These are phyloP conservation scores for Hedychridium roseum DNA, from an alignment of 2,888 invertebrate genomes.

Conservation along the genomic window DNA sequence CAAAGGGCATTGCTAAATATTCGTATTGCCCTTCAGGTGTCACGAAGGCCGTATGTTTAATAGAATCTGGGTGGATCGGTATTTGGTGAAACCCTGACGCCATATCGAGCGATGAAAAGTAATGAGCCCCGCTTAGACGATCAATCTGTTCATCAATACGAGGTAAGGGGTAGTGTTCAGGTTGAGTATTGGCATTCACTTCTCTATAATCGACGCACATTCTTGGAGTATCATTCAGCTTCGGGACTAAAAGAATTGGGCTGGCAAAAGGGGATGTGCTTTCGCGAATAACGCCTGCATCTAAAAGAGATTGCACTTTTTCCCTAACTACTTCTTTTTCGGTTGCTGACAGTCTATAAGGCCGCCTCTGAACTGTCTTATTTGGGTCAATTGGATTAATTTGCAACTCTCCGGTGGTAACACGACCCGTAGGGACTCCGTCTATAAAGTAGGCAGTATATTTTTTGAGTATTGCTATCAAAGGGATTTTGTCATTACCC, in stretches of 20 bases:
- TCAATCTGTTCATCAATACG: conserved; percentile 21
- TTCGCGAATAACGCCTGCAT: conserved; percentile 9
- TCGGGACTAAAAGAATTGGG: conserved; percentile 3
- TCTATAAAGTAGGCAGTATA: background rate
- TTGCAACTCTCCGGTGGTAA: background rate
- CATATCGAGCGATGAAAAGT: conserved; percentile 44
- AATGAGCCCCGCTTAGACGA: conserved; percentile 6
- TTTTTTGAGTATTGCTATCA: background rate
- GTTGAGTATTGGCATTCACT: conserved; percentile 34
- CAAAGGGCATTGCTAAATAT: too few relatives aligned
- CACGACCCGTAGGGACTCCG: background rate
- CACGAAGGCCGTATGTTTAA: conserved; percentile 34
- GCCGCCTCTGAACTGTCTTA: background rate
- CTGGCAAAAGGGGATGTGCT: conserved; percentile 9
- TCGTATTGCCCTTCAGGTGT: background rate
- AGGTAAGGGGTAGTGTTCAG: conserved; percentile 42
- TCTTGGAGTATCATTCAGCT: background rate
- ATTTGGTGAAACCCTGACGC: conserved; percentile 47
- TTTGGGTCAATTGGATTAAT: background rate
- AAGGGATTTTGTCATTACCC: background rate
- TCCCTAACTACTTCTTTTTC: background rate
- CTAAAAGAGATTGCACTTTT: background rate
- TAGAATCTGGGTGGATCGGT: conserved; percentile 30
- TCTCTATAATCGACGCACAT: conserved; percentile 32
- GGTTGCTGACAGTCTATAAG: background rate